These are phyloP conservation scores for Chiroxiphia lanceolata DNA, from an alignment of 2,797 vertebrate genomes.

Conservation along the genomic window DNA sequence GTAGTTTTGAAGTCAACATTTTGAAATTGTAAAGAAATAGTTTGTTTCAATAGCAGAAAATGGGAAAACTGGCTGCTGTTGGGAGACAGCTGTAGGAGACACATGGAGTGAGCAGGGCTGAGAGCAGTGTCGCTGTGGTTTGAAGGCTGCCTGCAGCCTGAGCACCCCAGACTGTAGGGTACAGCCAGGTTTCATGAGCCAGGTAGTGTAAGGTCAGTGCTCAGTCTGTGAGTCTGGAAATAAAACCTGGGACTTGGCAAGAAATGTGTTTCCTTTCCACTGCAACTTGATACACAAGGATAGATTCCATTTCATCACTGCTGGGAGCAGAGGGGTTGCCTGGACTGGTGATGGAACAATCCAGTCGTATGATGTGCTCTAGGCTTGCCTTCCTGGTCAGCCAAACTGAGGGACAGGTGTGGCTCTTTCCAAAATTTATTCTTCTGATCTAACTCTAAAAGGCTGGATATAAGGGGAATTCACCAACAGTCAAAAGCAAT, in stretches of 20 bases:
- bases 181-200: background rate
- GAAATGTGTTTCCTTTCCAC: background rate
- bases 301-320: background rate
- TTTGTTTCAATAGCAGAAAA: background rate
- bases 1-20: background rate
- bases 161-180: rapidly evolving
- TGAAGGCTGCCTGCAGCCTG: background rate
- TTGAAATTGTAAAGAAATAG: background rate
- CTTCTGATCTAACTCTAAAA: background rate
- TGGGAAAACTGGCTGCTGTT: background rate
- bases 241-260: background rate
- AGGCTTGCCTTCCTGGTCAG: background rate
- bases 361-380: rapidly evolving
- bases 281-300: rapidly evolving
- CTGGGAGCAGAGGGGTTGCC: background rate
- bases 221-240: background rate
- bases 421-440: background rate
- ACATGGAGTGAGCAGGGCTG: background rate
- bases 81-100: background rate
- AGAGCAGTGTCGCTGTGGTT: background rate
- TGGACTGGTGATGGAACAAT: background rate
- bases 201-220: background rate
- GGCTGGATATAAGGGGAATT: background rate
- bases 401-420: background rate
- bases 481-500: background rate